phyloP scores from a whole-genome alignment of 2,888 invertebrate species.

The Rutpela maculata region DNA sequence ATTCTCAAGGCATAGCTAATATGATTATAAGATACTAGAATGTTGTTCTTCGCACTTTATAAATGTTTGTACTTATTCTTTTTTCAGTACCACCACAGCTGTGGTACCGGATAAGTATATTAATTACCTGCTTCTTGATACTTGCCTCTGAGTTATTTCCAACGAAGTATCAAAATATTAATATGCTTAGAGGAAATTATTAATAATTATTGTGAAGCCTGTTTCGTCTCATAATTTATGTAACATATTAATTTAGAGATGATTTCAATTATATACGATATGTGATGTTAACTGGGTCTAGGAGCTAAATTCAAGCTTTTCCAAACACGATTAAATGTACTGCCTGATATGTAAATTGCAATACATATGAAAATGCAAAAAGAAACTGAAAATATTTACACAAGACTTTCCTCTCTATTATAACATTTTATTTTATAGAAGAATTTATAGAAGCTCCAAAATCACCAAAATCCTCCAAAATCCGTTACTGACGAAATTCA shows the following conservation, averaged over 20 bases:
- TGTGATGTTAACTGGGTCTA: too few species aligned
- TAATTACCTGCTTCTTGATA: slow-evolving; percentile 40
- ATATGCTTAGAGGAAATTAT: background rate
- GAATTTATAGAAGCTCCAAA: too few species aligned
- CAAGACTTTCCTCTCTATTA: too few species aligned
- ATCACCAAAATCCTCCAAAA: too few species aligned
- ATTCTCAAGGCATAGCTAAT: slow-evolving; percentile 60
- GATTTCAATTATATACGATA: background rate
- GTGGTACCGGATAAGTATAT: slow-evolving; percentile 49
- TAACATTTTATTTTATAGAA: too few species aligned
- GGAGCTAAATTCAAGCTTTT: too few species aligned
- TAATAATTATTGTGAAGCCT: background rate
- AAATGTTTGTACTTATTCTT: slow-evolving; percentile 57
- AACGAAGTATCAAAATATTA: slow-evolving; percentile 14
- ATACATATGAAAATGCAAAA: too few species aligned
- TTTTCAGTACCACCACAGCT: slow-evolving; percentile 47
- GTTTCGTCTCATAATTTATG: background rate
- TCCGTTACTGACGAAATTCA: too few species aligned
- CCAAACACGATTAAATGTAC: too few species aligned
- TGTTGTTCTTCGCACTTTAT: slow-evolving; percentile 62
- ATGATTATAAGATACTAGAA: slow-evolving; percentile 61
- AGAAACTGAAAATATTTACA: too few species aligned
- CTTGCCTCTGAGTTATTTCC: slow-evolving; percentile 3
- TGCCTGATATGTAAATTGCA: too few species aligned
- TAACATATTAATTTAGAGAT: background rate